Evolutionary conservation across 2,113 vertebrate genomes (phyloP).

Genomic region (Gopherus flavomarginatus): DNA sequence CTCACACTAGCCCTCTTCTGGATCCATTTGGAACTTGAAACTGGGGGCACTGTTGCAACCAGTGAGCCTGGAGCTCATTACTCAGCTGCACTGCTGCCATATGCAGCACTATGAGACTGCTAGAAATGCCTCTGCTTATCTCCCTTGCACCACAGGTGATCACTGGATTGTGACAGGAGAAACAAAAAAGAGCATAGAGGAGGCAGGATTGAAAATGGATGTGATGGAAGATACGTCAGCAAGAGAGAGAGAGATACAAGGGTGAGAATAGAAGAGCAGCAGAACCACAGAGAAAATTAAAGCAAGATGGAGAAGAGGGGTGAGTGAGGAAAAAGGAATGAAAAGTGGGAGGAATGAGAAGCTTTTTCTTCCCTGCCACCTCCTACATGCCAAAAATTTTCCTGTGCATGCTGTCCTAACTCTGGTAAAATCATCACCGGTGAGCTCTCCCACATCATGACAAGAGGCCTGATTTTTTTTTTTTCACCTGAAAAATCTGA

Average conservation of each 20-base stretch:
- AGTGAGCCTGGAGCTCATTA: too few relatives aligned
- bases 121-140: fast-evolving
- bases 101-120: fast-evolving
- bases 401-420: neutral
- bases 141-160: fast-evolving
- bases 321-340: neutral
- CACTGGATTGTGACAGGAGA: neutral
- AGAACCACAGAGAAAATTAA: neutral
- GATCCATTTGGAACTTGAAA: too few relatives aligned
- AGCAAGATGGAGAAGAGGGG: neutral
- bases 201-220: neutral
- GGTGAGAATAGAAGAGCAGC: neutral
- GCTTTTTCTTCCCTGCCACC: neutral
- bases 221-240: neutral
- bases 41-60: too few relatives aligned
- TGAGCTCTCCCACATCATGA: neutral
- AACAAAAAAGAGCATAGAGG: fast-evolving
- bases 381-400: neutral
- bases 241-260: neutral
- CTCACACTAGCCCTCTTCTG: too few relatives aligned
- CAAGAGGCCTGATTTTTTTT: too few relatives aligned
- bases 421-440: neutral
- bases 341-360: neutral
- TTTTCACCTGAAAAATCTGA: neutral
- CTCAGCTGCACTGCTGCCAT: too few relatives aligned